A percentile compares a stretch with the other conserved stretches of the same genome.
phyloP scores from a whole-genome alignment of 2,888 invertebrate genomes.

The Agriotes lineatus region DNA sequence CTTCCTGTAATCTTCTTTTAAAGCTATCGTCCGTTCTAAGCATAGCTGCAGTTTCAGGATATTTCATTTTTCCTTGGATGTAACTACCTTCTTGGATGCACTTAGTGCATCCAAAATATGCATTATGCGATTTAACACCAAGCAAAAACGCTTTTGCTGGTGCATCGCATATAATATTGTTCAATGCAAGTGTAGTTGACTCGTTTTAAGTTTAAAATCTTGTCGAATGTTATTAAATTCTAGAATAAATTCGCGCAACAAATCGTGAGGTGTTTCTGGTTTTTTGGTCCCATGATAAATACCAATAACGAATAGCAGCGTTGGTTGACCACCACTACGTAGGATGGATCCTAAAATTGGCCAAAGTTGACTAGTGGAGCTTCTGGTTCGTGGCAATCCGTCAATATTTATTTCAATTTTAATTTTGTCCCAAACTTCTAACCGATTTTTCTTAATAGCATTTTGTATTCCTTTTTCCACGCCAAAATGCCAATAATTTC shows the following conservation, averaged over 20 bases:
- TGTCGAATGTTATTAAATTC: background rate
- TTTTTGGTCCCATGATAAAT: conserved; percentile 6
- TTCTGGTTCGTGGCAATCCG: background rate
- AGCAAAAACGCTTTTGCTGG: conserved; percentile 6
- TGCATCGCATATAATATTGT: conserved; percentile 8
- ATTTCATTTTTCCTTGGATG: too few species aligned
- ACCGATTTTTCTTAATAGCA: background rate
- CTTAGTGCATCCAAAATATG: conserved; percentile 6
- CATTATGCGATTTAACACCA: conserved; percentile 10
- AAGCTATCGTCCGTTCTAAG: too few species aligned
- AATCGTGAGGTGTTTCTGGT: background rate
- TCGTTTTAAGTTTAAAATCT: background rate
- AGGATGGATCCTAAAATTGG: background rate
- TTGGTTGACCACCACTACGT: background rate
- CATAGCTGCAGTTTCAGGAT: too few species aligned
- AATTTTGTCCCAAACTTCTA: background rate
- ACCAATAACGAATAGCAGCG: background rate
- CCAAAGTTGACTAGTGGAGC: conserved; percentile 16
- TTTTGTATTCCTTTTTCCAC: too few species aligned
- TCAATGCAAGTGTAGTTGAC: background rate
- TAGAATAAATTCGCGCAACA: background rate
- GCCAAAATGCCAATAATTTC: conserved; percentile 4
- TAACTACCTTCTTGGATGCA: background rate
- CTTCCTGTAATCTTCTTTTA: too few species aligned
- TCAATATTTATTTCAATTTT: conserved; percentile 10